A percentile compares a stretch with the other conserved stretches of the same genome.
Evolutionary conservation across 1,140 invertebrate species (phyloP).

Genomic region (Heterodera carotae): DNA sequence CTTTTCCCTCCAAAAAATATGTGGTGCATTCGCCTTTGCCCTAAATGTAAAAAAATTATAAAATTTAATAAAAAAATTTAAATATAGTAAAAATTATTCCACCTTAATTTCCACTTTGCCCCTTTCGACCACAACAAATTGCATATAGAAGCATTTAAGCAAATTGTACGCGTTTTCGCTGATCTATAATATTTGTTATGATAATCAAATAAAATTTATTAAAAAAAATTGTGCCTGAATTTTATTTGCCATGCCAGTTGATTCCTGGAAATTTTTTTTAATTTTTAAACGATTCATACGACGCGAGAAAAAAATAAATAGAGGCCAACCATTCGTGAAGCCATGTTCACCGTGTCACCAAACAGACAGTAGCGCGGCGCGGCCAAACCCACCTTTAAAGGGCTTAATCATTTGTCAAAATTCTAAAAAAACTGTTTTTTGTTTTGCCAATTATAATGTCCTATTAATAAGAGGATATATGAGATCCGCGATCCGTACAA

Average conservation of each 20-base stretch:
- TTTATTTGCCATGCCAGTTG: slow-evolving; percentile 59
- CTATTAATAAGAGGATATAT: too few relatives aligned
- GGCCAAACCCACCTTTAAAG: slow-evolving; percentile 73
- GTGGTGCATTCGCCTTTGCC: slow-evolving; percentile 59
- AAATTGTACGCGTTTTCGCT: slow-evolving; percentile 60
- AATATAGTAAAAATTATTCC: slow-evolving; percentile 13
- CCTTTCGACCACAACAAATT: slow-evolving; percentile 55
- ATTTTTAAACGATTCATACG: neutral
- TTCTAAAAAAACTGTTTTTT: too few relatives aligned
- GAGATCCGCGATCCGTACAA: too few relatives aligned
- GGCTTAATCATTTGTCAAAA: neutral
- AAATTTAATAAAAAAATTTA: slow-evolving; percentile 21
- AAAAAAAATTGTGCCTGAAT: slow-evolving; percentile 49
- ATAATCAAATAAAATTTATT: neutral
- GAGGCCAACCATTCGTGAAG: slow-evolving; percentile 65
- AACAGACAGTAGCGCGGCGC: slow-evolving; percentile 88
- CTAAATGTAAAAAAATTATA: slow-evolving; percentile 40
- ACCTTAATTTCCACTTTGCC: slow-evolving; percentile 63
- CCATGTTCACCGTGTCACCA: slow-evolving; percentile 67
- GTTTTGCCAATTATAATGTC: too few relatives aligned
- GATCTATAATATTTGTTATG: slow-evolving; percentile 44
- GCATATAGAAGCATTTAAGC: slow-evolving; percentile 59
- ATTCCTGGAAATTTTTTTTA: slow-evolving; percentile 19
- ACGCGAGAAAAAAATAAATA: neutral
- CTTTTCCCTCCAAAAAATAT: slow-evolving; percentile 46